phyloP scores from a whole-genome alignment of 2,113 vertebrate genomes.

The Alaudala cheleensis region DNA sequence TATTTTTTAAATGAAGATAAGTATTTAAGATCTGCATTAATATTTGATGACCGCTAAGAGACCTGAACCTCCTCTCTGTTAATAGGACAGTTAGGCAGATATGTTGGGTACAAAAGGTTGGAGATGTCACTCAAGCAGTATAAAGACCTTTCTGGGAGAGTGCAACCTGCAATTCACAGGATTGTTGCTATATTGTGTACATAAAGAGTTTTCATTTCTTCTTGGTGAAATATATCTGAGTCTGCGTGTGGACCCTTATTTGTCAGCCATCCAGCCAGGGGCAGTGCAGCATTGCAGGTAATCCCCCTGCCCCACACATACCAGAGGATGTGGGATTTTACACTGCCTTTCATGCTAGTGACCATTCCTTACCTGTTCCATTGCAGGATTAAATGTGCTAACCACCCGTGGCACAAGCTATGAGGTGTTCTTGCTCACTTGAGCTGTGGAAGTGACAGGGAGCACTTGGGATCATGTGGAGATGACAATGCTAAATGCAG shows the following conservation, averaged over 20 bases:
- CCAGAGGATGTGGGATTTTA: neutral
- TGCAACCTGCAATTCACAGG: neutral
- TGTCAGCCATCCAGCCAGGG: neutral
- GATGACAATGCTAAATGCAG: neutral
- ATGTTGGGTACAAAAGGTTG: neutral
- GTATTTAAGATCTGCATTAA: neutral
- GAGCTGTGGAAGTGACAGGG: neutral
- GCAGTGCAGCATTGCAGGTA: neutral
- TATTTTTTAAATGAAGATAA: neutral
- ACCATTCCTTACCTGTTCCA: neutral
- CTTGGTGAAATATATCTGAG: neutral
- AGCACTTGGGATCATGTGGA: neutral
- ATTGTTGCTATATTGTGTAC: neutral
- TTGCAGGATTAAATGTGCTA: neutral
- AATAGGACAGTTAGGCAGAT: neutral
- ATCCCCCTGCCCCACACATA: neutral
- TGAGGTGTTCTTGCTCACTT: accelerated
- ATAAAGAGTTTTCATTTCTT: neutral
- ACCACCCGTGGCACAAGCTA: neutral
- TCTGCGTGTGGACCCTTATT: neutral
- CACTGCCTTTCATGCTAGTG: neutral
- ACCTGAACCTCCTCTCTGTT: neutral
- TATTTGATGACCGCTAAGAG: neutral
- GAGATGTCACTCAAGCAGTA: neutral
- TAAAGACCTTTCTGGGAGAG: neutral